Evolutionary conservation across 2,797 vertebrate species (phyloP).

Genomic region (Megaceryle alcyon): DNA sequence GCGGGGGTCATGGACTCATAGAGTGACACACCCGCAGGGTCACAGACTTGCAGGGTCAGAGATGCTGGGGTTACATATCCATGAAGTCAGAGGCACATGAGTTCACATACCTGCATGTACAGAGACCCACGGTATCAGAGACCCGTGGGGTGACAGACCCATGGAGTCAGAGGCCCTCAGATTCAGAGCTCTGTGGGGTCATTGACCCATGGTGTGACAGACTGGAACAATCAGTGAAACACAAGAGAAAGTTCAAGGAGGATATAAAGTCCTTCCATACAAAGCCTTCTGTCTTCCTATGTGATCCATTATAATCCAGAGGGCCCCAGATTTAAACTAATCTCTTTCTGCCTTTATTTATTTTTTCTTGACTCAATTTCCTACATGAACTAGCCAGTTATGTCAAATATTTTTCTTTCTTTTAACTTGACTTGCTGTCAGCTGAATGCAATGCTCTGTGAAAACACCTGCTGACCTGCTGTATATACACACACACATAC

Average conservation of each 20-base stretch:
- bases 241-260: background rate
- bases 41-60: no score
- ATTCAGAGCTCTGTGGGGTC: no score
- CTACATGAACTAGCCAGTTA: conserved; percentile 50
- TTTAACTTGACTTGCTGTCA: conserved; percentile 39
- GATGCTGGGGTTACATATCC: no score
- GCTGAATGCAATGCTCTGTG: conserved; percentile 38
- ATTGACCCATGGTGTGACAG: background rate
- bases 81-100: no score
- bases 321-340: conserved; percentile 34
- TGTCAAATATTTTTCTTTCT: conserved; percentile 62
- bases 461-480: conserved; percentile 66
- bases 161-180: no score
- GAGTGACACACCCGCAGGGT: no score
- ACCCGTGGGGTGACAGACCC: no score
- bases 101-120: no score
- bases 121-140: no score
- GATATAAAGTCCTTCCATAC: background rate
- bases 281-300: conserved; percentile 9
- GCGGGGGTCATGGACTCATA: no score
- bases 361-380: conserved; percentile 52
- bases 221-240: conserved; percentile 16
- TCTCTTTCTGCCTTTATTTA: conserved; percentile 28
- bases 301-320: conserved; percentile 26
- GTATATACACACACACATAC: background rate